These are phyloP conservation scores for Xenopus laevis DNA, from an alignment of 2,113 vertebrate species.

Conservation along the genomic window DNA sequence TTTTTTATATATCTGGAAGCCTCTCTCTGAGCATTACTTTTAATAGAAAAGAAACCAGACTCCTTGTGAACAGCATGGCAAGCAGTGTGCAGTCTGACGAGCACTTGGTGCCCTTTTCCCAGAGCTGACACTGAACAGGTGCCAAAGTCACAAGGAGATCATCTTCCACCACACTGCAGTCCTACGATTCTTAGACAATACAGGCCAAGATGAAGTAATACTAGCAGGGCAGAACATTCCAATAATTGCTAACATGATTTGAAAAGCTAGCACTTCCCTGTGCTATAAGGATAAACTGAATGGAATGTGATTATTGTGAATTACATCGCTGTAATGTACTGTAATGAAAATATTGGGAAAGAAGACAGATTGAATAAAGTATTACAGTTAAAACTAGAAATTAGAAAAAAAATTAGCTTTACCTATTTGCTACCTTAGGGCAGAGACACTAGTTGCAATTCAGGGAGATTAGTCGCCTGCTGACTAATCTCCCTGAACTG, in stretches of 20 bases:
- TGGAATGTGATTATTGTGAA: too few species aligned
- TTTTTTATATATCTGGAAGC: conserved; percentile 1
- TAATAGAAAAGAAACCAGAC: conserved; percentile 43
- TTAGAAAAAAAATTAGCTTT: too few species aligned
- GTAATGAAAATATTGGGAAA: too few species aligned
- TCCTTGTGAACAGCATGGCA: conserved; percentile 33
- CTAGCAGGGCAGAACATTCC: neutral
- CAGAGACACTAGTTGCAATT: too few species aligned
- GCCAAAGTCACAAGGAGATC: conserved; percentile 38
- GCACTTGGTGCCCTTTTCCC: conserved; percentile 19
- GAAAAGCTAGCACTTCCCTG: conserved; percentile 7
- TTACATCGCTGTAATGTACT: too few species aligned
- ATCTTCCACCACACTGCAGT: conserved; percentile 22
- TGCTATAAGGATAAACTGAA: too few species aligned
- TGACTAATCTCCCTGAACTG: too few species aligned
- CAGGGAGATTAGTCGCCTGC: too few species aligned
- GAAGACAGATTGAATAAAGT: too few species aligned
- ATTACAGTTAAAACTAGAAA: too few species aligned
- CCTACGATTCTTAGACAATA: conserved; percentile 29
- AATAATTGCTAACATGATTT: neutral
- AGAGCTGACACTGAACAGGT: conserved; percentile 36
- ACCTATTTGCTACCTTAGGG: too few species aligned
- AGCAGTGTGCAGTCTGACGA: conserved; percentile 11
- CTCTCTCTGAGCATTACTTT: conserved; percentile 35
- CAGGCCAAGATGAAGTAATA: neutral